Percentiles rank a stretch among this genome's conserved stretches.
Evolutionary conservation across 1,140 invertebrate genomes (phyloP).

Genomic region (Apis florea): DNA sequence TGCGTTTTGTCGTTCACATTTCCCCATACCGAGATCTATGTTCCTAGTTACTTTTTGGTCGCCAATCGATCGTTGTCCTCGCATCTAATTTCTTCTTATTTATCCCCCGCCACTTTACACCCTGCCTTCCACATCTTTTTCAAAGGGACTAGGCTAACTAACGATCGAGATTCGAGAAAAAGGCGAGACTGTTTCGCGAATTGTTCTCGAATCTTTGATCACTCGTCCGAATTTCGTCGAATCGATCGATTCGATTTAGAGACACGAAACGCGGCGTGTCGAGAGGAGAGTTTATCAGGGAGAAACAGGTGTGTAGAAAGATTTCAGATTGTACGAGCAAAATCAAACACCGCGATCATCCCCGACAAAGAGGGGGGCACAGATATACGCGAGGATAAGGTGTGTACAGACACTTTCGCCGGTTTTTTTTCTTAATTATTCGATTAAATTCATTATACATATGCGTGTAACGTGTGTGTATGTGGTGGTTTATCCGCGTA

Average conservation of each 20-base stretch:
- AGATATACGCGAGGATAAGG: conserved; percentile 18
- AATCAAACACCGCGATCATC: conserved; percentile 37
- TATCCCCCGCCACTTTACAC: too few species aligned
- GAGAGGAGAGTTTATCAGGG: conserved; percentile 21
- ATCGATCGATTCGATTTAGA: conserved; percentile 14
- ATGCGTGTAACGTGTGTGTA: conserved; percentile 4
- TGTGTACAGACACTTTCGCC: conserved; percentile 20
- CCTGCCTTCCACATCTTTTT: too few species aligned
- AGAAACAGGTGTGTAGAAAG: conserved; percentile 37
- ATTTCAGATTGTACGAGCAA: conserved; percentile 53
- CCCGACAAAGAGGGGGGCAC: neutral
- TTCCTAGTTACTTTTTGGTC: conserved; percentile 31
- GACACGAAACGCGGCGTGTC: conserved; percentile 14
- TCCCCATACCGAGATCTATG: neutral
- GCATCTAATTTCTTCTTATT: neutral
- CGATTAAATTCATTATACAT: conserved; percentile 13
- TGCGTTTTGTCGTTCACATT: conserved; percentile 40
- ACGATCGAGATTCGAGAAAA: neutral
- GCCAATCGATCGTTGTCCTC: conserved; percentile 23
- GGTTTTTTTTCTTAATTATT: conserved; percentile 23
- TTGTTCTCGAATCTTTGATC: neutral
- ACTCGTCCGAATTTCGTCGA: conserved; percentile 29
- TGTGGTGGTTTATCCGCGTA: neutral
- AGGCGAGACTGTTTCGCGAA: neutral
- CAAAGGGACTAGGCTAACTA: too few species aligned